Evolutionary conservation across 35 echinoderm and acorn worm species (phyloP).

Genomic region (Nesometra sesokonis): DNA sequence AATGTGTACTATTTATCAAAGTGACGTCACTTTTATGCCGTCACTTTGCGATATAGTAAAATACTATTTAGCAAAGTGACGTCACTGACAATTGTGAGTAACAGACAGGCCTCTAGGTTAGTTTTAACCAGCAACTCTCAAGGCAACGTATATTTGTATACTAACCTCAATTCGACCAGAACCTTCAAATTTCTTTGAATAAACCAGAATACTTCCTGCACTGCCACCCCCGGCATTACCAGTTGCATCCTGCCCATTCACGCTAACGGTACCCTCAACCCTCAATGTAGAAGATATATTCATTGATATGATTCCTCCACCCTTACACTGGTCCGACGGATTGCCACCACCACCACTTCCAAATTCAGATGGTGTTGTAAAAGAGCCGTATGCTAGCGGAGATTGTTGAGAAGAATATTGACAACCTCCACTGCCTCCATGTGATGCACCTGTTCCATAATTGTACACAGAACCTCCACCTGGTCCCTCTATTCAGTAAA

Average conservation of each 20-base stretch:
- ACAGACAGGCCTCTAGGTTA: too few relatives aligned
- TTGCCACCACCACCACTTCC: slow-evolving; percentile 40
- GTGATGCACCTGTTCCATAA: slow-evolving; percentile 51
- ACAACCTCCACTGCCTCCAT: slow-evolving; percentile 68
- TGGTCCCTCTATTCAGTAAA: slow-evolving; percentile 22
- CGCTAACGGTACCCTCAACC: slow-evolving; percentile 47
- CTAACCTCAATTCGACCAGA: slow-evolving; percentile 53
- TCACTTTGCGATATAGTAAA: too few relatives aligned
- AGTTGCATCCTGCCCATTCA: slow-evolving; percentile 23
- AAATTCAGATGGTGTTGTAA: slow-evolving; percentile 48
- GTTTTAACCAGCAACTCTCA: too few relatives aligned
- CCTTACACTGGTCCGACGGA: background rate
- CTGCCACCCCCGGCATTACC: slow-evolving; percentile 30
- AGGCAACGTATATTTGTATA: background rate
- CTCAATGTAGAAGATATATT: slow-evolving; percentile 26
- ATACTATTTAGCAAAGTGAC: too few relatives aligned
- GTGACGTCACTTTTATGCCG: too few relatives aligned
- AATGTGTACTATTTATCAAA: too few relatives aligned
- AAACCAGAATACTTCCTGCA: slow-evolving; percentile 56
- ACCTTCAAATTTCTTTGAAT: slow-evolving; percentile 31
- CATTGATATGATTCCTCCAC: slow-evolving; percentile 54
- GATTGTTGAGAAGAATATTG: background rate
- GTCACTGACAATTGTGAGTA: too few relatives aligned
- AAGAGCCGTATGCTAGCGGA: slow-evolving; percentile 69
- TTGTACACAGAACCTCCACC: slow-evolving; percentile 44